Evolutionary conservation across 1,140 invertebrate species (phyloP).

Genomic region (Cecropterus lyciades): DNA sequence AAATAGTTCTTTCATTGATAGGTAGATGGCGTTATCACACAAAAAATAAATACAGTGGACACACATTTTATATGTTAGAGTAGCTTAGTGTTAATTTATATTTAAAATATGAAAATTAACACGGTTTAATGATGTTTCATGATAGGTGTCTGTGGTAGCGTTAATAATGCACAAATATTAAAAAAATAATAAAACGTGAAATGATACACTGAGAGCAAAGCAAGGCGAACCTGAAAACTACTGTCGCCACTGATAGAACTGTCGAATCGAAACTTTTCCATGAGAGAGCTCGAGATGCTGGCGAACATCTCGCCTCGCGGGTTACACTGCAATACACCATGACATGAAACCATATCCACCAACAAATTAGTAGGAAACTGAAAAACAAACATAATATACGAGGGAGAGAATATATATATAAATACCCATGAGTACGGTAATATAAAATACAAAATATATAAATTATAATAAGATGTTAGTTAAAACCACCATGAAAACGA

Average conservation of each 20-base stretch:
- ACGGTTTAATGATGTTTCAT: slow-evolving; percentile 28
- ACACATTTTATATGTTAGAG: background rate
- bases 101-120: slow-evolving; percentile 4
- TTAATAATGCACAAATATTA: slow-evolving; percentile 24
- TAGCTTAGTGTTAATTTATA: slow-evolving; percentile 20
- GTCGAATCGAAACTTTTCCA: slow-evolving; percentile 92
- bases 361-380: slow-evolving; percentile 60
- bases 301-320: slow-evolving; percentile 92
- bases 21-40: slow-evolving; percentile 43
- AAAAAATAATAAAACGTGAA: slow-evolving; percentile 34
- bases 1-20: background rate
- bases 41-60: background rate
- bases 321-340: slow-evolving; percentile 86
- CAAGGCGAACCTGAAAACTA: slow-evolving; percentile 87
- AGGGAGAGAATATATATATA: slow-evolving; percentile 41
- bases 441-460: slow-evolving; percentile 37
- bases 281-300: slow-evolving; percentile 91
- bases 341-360: slow-evolving; percentile 62
- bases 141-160: slow-evolving; percentile 22
- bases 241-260: slow-evolving; percentile 89
- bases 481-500: slow-evolving; percentile 3
- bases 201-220: slow-evolving; percentile 66
- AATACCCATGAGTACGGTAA: slow-evolving; percentile 35
- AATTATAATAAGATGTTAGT: slow-evolving; percentile 9
- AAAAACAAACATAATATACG: slow-evolving; percentile 70